Conservation (phyloP, 2,113 vertebrate genomes). For the Engraulis encrasicolus region DNA sequence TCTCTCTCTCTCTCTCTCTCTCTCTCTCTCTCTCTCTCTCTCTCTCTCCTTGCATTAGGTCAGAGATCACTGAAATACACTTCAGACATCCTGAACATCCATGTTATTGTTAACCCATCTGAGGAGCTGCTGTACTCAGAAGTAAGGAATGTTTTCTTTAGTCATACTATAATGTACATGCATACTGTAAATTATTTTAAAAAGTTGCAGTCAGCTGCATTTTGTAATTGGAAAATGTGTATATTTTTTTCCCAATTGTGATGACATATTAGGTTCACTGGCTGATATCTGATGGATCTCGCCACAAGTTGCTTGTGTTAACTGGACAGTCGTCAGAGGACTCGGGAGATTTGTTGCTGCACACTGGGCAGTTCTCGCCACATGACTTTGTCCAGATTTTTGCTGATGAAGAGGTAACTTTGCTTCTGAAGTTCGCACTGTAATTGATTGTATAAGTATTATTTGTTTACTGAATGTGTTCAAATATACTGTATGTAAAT, state of each 20-base stretch:
- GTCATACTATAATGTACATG: no score
- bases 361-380: slow-evolving; percentile 83
- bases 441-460: not conserved
- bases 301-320: slow-evolving; percentile 89
- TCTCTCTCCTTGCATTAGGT: no score
- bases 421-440: no score
- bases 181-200: no score
- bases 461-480: not conserved
- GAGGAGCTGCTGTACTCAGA: slow-evolving; percentile 78
- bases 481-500: no score
- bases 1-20: not conserved
- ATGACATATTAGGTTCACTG: slow-evolving; percentile 91
- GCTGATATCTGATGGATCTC: slow-evolving; percentile 80
- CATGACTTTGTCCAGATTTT: slow-evolving; percentile 86
- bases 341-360: slow-evolving; percentile 86
- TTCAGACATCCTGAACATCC: slow-evolving; percentile 74
- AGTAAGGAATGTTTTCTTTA: slow-evolving; percentile 55
- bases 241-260: no score
- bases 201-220: no score
- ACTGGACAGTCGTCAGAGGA: slow-evolving; percentile 85
- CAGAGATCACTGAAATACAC: slow-evolving; percentile 76
- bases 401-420: slow-evolving; percentile 86
- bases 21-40: slow-evolving; percentile 43
- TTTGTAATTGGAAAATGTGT: no score
- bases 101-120: slow-evolving; percentile 81